Evolutionary conservation across 2,113 vertebrate species (phyloP), one percentile per base, ranked within the genome.

Genomic region (Hyperopisus bebe): DNA sequence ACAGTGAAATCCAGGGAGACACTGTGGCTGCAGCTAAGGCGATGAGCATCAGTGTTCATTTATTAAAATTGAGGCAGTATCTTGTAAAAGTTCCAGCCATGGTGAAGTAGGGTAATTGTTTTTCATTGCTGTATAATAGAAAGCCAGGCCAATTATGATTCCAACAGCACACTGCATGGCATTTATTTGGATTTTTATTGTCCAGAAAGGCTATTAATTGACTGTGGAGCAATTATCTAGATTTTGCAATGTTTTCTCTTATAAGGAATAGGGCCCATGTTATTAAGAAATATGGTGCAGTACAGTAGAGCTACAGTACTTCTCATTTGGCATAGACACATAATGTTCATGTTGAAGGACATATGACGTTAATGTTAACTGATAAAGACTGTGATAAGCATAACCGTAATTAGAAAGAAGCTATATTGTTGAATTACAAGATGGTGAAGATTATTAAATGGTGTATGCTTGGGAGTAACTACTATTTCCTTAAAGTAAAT

Each of bases 101-200:
- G 88, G 77, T 27, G n/a, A 90, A 84, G 39, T 86, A 89, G 89
- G 91, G 89, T 92, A 85, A 90, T 91, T 89, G 44, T 91, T 90
- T 91, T 46, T 31, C 15, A 48, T 86, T 70, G 39, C 66, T 9
- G 4, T 89, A 80, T n/a, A 58, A 88, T 88, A 58, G 21, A 47
- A 58, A 31, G 19, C 74, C 21, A 62, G 53, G 53, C 87, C 84
- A 77, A 6, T 90, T 39, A 50, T 46, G 19, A 70, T 84, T 31
- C 86, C 86, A 89, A 74, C 42, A 44, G 85, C 27, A 89, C 66
- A 89, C 27, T 17, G 51, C 58, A 5, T 42, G 27, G 21, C 24
- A 44, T 89, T 58, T 84, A 21, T 70, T 13, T 4, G 53, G 47
- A 27, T n/a, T 87, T 51, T n/a, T 70, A 42, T 66, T 58, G 21